phyloP scores from a whole-genome alignment of 2,797 vertebrate genomes.

The Peromyscus attwateri region DNA sequence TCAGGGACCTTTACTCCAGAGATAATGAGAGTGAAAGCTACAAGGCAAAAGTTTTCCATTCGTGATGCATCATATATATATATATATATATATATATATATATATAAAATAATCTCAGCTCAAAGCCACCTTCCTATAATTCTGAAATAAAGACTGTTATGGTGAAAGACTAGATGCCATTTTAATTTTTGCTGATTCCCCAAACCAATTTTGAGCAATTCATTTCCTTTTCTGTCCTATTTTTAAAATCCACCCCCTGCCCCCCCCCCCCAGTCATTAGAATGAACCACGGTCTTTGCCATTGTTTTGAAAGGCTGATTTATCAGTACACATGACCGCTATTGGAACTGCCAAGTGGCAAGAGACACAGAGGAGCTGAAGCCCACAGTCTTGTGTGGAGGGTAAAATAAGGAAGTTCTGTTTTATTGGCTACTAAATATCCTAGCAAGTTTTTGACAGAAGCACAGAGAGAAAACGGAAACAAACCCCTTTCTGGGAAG shows the following conservation, averaged over 20 bases:
- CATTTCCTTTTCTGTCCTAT: neutral
- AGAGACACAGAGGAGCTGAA: conserved; percentile 38
- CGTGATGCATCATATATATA: too few relatives aligned
- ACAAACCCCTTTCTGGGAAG: conserved; percentile 72
- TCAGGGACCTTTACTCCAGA: neutral
- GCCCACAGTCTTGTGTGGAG: conserved; percentile 59
- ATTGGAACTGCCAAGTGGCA: conserved; percentile 55
- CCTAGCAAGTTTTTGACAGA: conserved; percentile 83
- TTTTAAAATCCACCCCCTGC: neutral
- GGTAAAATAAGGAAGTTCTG: conserved; percentile 82
- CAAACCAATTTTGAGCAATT: conserved; percentile 18
- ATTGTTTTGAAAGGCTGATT: conserved; percentile 59
- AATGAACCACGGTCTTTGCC: conserved; percentile 56
- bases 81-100: too few relatives aligned
- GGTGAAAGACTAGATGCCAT: conserved; percentile 1
- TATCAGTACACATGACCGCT: conserved; percentile 75
- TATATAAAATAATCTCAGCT: conserved; percentile 36
- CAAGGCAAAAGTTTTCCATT: neutral
- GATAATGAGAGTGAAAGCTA: neutral
- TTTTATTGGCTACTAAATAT: conserved; percentile 86
- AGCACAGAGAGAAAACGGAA: conserved; percentile 84
- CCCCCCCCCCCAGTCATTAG: neutral
- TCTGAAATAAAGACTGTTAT: conserved; percentile 21
- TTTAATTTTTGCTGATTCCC: conserved; percentile 34
- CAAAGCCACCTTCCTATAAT: conserved; percentile 18